phyloP scores from a whole-genome alignment of 2,113 vertebrate species.

The Labeo catla region DNA sequence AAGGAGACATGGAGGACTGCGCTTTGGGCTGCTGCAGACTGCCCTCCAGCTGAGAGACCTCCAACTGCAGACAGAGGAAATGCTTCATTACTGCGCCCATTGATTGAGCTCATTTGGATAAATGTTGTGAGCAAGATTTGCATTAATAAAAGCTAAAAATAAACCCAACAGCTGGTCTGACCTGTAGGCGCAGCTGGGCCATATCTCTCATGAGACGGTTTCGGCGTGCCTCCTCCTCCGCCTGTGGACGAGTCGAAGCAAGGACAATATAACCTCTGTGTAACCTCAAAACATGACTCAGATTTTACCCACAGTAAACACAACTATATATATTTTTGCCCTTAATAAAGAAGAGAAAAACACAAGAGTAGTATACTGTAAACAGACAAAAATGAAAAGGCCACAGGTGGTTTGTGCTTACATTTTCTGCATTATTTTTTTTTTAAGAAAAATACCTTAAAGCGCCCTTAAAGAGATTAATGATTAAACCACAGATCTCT shows the following conservation, averaged over 20 bases:
- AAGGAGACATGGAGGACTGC: slow-evolving; percentile 96
- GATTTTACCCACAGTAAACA: slow-evolving; percentile 10
- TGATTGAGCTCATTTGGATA: neutral
- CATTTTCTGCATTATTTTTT: neutral
- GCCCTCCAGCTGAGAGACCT: slow-evolving; percentile 96
- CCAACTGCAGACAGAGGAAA: slow-evolving; percentile 79
- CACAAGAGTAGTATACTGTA: neutral
- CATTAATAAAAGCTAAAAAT: neutral
- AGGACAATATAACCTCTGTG: neutral
- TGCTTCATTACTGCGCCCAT: neutral
- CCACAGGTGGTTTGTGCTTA: neutral
- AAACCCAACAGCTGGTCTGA: slow-evolving; percentile 57
- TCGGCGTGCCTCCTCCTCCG: slow-evolving; percentile 93
- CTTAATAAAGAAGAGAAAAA: neutral
- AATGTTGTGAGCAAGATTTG: neutral
- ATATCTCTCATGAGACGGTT: slow-evolving; percentile 97
- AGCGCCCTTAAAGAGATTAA: neutral
- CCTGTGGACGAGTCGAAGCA: slow-evolving; percentile 71
- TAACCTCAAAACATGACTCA: neutral
- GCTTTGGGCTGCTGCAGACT: slow-evolving; percentile 95
- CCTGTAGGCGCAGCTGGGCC: slow-evolving; percentile 97
- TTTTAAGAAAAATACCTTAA: neutral
- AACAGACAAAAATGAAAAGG: neutral
- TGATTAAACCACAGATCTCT: neutral
- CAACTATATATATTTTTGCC: neutral